Evolutionary conservation across 2,888 invertebrate species (phyloP).

Genomic region (Erebia palarica): DNA sequence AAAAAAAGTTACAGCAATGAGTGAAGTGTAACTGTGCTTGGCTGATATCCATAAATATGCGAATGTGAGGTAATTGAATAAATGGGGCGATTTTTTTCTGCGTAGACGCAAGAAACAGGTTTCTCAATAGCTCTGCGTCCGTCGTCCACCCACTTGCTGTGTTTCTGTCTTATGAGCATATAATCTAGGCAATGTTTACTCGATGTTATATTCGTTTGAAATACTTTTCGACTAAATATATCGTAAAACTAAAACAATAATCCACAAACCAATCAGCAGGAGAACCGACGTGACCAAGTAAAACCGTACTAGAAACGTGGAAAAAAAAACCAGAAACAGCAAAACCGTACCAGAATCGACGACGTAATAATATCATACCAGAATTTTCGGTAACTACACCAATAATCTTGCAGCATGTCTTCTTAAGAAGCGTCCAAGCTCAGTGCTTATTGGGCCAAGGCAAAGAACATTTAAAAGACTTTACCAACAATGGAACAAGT

Average conservation of each 20-base stretch:
- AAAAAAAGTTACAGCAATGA: not conserved
- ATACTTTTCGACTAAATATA: not conserved
- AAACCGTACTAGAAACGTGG: no score
- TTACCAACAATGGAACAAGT: no score
- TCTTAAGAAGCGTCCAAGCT: no score
- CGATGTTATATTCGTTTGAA: not conserved
- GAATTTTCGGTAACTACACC: no score
- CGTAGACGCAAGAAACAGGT: slow-evolving; percentile 18
- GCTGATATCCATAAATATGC: slow-evolving; percentile 14
- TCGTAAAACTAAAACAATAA: no score
- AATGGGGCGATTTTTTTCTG: slow-evolving; percentile 16
- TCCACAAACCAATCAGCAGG: not conserved
- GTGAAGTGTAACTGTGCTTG: not conserved
- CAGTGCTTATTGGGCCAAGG: no score
- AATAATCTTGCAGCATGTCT: no score
- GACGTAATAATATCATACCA: no score
- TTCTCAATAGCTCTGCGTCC: slow-evolving; percentile 8
- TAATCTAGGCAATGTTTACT: not conserved
- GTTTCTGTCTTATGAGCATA: not conserved
- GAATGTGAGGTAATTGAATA: slow-evolving; percentile 4
- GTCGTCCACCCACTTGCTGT: slow-evolving; percentile 8
- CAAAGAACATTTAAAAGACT: no score
- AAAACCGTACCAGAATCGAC: no score
- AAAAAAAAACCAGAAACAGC: no score
- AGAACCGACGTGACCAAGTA: no score